Evolutionary conservation across 2,113 vertebrate species (phyloP), one percentile per base, ranked within the genome.

Genomic region (Pituophis catenifer): DNA sequence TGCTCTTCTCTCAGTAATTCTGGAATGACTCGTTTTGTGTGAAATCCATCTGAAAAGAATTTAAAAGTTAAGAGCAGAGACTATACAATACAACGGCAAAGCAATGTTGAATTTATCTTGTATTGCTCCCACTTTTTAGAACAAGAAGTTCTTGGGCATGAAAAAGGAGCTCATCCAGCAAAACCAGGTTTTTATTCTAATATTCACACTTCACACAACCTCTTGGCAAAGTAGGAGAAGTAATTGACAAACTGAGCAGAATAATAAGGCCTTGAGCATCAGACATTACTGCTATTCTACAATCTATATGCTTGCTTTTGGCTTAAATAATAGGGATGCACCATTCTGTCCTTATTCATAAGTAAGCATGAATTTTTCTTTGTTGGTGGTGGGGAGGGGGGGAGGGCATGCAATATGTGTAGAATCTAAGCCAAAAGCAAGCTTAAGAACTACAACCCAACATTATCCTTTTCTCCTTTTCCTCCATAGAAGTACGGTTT

Each of bases 151-250:
- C 89, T 94, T 75, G 94, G 29, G 90, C 96, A 92, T 13, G 93
- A 95, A 93, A 98, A 97, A 96, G 88, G 91, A 57, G n/a, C 15
- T 93, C 59, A 48, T 5, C 53, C 81, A 92, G 92, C 90, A 94
- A 98, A 97, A 96, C 33, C 95, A 96, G 96, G 97, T 98, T 96
- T 65, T 89, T 95, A 24, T 57, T 89, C 0, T 0, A 81, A n/a
- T 19, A 81, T 44, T n/a, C 29, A 57, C 17, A 23, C 29, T 89
- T 7, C 23, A 50, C 26, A 19, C 23, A 65, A 23, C 2, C 48
- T 8, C 57, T 54, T 90, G 92, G n/a, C 75, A 93, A 54, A 54
- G 44, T 15, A 53, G 75, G 10, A 90, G 21, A 58, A 38, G 33
- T 1, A 90, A 24, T 23, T 70, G 15, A 44, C 70, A 3, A 59